Conservation (phyloP, 2,888 invertebrate genomes). For the Electrophaes corylata region DNA sequence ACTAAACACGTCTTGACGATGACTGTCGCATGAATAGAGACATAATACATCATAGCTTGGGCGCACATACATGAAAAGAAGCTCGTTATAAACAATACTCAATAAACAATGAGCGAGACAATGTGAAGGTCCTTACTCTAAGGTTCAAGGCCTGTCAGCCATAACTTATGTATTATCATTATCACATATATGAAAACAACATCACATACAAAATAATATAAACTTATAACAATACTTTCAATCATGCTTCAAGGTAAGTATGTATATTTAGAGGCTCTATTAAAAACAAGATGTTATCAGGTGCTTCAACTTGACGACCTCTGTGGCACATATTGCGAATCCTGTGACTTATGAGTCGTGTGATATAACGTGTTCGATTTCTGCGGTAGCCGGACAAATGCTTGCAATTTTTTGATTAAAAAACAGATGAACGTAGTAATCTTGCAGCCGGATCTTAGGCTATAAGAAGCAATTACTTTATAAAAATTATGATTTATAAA, state of each 20-base stretch:
- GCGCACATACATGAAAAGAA: constrained; percentile 37
- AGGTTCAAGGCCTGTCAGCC: constrained; percentile 72
- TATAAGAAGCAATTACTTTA: too few species aligned
- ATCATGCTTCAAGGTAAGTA: not conserved
- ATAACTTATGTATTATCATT: constrained; percentile 65
- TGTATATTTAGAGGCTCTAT: not conserved
- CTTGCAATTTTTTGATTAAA: too few species aligned
- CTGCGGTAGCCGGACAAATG: too few species aligned
- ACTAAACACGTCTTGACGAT: not conserved
- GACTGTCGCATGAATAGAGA: not conserved
- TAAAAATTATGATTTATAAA: not conserved
- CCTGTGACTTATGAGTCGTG: too few species aligned
- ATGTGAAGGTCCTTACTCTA: constrained; percentile 67
- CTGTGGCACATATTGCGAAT: too few species aligned
- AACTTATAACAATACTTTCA: constrained; percentile 27
- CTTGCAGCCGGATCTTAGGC: too few species aligned
- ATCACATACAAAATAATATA: constrained; percentile 27
- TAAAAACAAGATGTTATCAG: too few species aligned
- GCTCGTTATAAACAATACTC: constrained; percentile 45
- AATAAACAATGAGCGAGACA: constrained; percentile 61
- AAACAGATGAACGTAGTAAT: too few species aligned
- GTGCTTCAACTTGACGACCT: too few species aligned
- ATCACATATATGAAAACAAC: constrained; percentile 52
- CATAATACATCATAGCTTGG: not conserved
- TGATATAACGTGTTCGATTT: too few species aligned